These are phyloP conservation scores for Leptinotarsa texana DNA, from an alignment of 1,140 invertebrate species.

Conservation along the genomic window DNA sequence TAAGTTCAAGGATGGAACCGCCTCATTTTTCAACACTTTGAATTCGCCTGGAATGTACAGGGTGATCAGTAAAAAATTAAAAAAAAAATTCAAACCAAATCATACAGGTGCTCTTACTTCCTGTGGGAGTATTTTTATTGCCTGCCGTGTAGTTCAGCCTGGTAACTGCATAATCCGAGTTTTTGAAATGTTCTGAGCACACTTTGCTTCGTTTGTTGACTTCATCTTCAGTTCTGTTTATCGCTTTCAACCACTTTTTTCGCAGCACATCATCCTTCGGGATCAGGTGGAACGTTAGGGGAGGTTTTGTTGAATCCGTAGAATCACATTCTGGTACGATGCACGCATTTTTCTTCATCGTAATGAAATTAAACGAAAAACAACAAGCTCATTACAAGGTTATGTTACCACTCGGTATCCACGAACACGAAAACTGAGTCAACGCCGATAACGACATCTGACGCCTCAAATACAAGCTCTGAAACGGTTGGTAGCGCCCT, in stretches of 20 bases:
- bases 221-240: conserved; percentile 23
- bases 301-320: neutral
- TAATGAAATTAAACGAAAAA: conserved; percentile 15
- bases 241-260: conserved; percentile 25
- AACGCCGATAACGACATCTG: conserved; percentile 9
- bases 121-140: conserved; percentile 11
- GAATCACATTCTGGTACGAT: conserved; percentile 21
- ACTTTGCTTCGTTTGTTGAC: conserved; percentile 20
- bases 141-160: conserved; percentile 17
- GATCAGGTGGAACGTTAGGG: conserved; percentile 12
- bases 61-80: conserved; percentile 19
- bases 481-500: neutral
- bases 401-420: conserved; percentile 25
- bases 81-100: neutral
- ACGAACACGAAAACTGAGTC: conserved; percentile 21
- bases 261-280: conserved; percentile 4
- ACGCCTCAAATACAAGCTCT: neutral
- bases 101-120: conserved; percentile 22
- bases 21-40: conserved; percentile 19
- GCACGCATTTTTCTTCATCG: conserved; percentile 21
- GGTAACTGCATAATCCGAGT: conserved; percentile 13
- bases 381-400: conserved; percentile 24
- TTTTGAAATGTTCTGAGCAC: conserved; percentile 22
- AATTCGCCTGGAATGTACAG: conserved; percentile 25
- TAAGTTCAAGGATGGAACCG: conserved; percentile 16